phyloP scores from a whole-genome alignment of 1,140 invertebrate species.

The Bradysia coprophila region DNA sequence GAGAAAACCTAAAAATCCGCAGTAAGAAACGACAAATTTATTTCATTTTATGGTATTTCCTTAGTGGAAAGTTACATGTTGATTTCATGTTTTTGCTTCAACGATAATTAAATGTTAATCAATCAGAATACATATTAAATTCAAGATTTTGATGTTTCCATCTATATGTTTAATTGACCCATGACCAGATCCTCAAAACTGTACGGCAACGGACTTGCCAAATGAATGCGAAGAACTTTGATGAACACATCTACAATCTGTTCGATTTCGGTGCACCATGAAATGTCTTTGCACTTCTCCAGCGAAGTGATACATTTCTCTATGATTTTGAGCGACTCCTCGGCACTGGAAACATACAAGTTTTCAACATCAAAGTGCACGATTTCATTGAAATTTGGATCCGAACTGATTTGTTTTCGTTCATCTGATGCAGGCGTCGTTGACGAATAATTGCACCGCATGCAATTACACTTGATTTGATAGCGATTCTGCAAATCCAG shows the following conservation, averaged over 20 bases:
- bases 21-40: too few relatives aligned
- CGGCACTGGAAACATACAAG: not conserved
- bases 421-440: not conserved
- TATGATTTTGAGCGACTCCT: not conserved
- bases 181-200: too few relatives aligned
- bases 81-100: too few relatives aligned
- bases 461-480: not conserved
- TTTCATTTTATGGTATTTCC: too few relatives aligned
- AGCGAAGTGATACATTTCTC: not conserved
- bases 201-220: too few relatives aligned
- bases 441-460: not conserved
- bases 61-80: too few relatives aligned
- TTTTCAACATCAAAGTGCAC: not conserved
- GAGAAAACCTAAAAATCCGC: too few relatives aligned
- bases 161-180: too few relatives aligned
- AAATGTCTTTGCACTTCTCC: not conserved
- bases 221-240: not conserved
- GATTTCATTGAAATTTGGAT: not conserved
- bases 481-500: not conserved
- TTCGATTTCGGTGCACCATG: not conserved
- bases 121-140: too few relatives aligned
- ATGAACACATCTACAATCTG: not conserved
- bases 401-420: not conserved
- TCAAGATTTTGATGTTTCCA: too few relatives aligned
- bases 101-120: too few relatives aligned